Evolutionary conservation across 1,140 invertebrate genomes (phyloP), one percentile per base, ranked within the genome.

Genomic region (Acromyrmex echinatior): DNA sequence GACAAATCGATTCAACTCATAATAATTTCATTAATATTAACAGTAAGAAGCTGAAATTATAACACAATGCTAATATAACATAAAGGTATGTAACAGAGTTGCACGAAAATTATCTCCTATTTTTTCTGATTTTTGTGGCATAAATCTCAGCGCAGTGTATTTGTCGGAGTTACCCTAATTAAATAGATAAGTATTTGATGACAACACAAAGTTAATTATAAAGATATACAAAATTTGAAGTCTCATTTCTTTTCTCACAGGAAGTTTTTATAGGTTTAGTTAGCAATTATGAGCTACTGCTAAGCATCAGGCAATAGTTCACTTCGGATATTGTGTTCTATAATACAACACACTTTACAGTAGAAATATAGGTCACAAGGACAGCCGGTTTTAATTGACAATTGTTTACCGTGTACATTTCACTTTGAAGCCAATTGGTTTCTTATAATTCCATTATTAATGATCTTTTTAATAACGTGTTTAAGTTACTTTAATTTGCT

Each of bases 321-420:
- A 28, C 45, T 25, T 78, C 18, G 35, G 1, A 35, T 63, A 78
- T 39, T 25, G 39, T 14, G 39, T 78, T 45, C 45, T 16, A 18
- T 78, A 65, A 78, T 45, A 65, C 25, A 45, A 6, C 21, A 78
- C 39, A 14, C 39, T 45, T 49, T 78, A 45, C 25, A 25, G 25
- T 78, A 39, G 18, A 78, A 65, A 65, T 78, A 49, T 78, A 65
- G 76, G 39, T 78, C 58, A 78, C 18, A 25, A 78, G 58, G 16
- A 3, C 45, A 78, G 35, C 63, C 45, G 35, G n/a, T 18, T 16
- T 45, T 65, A 78, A 78, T 65, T 45, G 45, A 78, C 28, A 78
- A 78, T 25, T 60, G 39, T 78, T 78, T 65, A 65, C 39, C 18
- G 35, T 63, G 25, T 35, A 31, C 6, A 14, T 39, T 78, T 25